Conservation (phyloP, 2,888 invertebrate genomes). For the Abrostola triplasia region DNA sequence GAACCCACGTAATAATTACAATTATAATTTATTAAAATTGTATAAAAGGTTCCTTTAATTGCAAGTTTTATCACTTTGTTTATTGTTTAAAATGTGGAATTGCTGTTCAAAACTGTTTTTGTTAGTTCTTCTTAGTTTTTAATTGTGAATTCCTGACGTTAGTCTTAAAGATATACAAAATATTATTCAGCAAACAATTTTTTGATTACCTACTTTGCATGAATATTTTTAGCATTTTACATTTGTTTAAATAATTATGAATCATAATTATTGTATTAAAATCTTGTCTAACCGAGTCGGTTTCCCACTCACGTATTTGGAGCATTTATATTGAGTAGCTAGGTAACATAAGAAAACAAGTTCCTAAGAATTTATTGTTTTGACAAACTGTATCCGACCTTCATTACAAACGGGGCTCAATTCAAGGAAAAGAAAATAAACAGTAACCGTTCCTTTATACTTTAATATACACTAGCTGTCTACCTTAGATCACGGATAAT, state of each 20-base stretch:
- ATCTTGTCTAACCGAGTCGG: no score
- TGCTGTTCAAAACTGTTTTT: no score
- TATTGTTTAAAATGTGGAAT: not conserved
- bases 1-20: conserved; percentile 11
- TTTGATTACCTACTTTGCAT: no score
- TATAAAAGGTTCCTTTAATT: conserved; percentile 11
- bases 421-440: conserved; percentile 36
- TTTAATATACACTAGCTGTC: conserved; percentile 15
- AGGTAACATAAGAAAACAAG: not conserved
- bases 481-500: not conserved
- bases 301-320: no score
- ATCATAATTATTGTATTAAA: no score
- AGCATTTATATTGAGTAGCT: conserved; percentile 15
- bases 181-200: no score
- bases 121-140: not conserved
- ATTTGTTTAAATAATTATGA: not conserved
- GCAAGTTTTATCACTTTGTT: not conserved
- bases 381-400: conserved; percentile 40
- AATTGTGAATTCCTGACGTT: not conserved
- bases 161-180: no score
- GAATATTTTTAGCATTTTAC: not conserved
- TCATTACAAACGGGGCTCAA: conserved; percentile 14
- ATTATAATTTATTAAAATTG: conserved; percentile 15
- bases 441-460: conserved; percentile 3
- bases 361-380: conserved; percentile 39